Base-by-base conservation (phyloP, 92 coral and sea anemone species). In the Palythoa caribaeorum region DNA sequence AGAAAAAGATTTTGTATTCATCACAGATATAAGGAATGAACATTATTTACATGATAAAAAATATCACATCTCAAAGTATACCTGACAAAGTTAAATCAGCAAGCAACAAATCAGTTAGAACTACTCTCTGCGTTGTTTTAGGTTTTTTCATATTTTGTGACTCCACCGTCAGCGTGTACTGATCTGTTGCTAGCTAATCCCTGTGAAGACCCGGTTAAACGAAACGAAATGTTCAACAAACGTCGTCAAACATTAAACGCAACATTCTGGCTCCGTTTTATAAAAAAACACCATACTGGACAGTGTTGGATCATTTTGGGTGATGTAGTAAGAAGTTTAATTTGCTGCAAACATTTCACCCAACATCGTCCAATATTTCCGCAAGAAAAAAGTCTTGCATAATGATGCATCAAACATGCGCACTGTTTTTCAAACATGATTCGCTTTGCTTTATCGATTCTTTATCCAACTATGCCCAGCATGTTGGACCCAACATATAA, bases 61-160 rank as follows among this genome's bases (percentile, higher is more conserved):
- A 65, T 65, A 65, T 65, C 21, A 65, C 28, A 65, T 65, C 71
- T 65, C 21, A 65, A n/a, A 65, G 71, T 65, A 19, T 65, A 65
- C 71, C 71, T 65, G 71, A 65, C 71, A 65, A 65, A 65, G 71
- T 65, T 65, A 35, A 65, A 65, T 65, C 71, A 65, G 37, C 71
- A 65, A 65, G 71, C 71, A 65, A 65, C 71, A 65, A 17, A n/a
- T 8, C 71, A 65, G 21, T 65, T 65, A 28, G 28, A 28, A 28
- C 8, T 65, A 65, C 71, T 65, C 71, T 65, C 35, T 65, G 38
- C 36, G 71, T 65, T 65, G 28, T 65, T 65, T 65, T 16, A 65
- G 71, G 37, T 35, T 65, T 17, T 65, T n/a, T 65, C 71, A 65
- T 19, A 65, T 65, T 65, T 65, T 65, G 38, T 65, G 37, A 65